Percentiles rank a stretch among this genome's conserved stretches.
These are phyloP conservation scores for Zosterops japonicus DNA, from an alignment of 2,113 vertebrate species.

Conservation along the genomic window DNA sequence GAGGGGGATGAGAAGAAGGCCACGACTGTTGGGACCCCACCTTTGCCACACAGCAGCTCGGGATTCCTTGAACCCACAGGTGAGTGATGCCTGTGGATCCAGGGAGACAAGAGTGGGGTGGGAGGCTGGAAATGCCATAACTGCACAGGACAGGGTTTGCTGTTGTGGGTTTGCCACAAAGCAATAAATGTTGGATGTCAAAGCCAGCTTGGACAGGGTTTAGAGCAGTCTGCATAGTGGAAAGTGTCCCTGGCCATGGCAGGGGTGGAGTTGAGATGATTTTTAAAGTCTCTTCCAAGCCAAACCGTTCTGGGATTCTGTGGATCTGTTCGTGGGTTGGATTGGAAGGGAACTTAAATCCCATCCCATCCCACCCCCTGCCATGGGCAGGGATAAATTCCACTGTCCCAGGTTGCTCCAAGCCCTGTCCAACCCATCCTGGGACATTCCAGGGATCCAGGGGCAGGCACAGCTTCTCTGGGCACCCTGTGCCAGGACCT, in stretches of 20 bases:
- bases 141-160: fast-evolving
- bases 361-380: not conserved
- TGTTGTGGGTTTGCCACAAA: not conserved
- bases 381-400: not conserved
- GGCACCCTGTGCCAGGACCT: not conserved
- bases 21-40: slow-evolving; percentile 66
- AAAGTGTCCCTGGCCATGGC: not conserved
- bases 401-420: fast-evolving
- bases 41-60: slow-evolving; percentile 77
- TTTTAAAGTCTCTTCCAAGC: not conserved
- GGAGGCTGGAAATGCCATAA: not conserved
- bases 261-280: not conserved
- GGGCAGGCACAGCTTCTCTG: not conserved
- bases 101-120: not conserved
- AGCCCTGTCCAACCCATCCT: fast-evolving
- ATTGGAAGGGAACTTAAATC: not conserved
- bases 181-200: not conserved
- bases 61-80: slow-evolving; percentile 82
- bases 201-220: not conserved
- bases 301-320: not conserved
- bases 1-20: slow-evolving; percentile 84
- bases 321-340: not conserved
- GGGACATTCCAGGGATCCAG: not conserved
- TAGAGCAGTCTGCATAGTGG: not conserved
- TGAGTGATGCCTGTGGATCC: slow-evolving; percentile 61